phyloP scores from a whole-genome alignment of 2,888 invertebrate species.

The Pandemis heparana region DNA sequence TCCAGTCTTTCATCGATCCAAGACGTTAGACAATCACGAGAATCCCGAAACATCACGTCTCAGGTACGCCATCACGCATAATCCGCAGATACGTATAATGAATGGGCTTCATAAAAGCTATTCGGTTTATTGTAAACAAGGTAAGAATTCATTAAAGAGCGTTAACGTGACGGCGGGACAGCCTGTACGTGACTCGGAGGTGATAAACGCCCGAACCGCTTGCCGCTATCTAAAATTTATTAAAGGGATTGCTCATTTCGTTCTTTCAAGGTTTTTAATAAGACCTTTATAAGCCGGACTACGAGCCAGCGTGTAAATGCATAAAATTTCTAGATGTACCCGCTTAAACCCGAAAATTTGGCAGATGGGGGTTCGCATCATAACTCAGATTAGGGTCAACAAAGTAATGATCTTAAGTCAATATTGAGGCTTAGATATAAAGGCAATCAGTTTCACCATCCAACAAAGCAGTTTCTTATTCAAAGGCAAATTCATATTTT shows the following conservation, averaged over 20 bases:
- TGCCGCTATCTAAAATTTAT: slow-evolving; percentile 41
- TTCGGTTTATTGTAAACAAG: slow-evolving; percentile 79
- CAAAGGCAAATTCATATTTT: slow-evolving; percentile 14
- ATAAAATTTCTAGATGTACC: slow-evolving; percentile 17
- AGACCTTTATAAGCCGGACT: slow-evolving; percentile 39
- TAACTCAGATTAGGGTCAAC: background rate
- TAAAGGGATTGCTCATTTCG: slow-evolving; percentile 42
- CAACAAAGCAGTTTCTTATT: background rate
- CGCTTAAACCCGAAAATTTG: slow-evolving; percentile 9
- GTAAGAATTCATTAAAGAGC: slow-evolving; percentile 75
- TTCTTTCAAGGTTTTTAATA: slow-evolving; percentile 42
- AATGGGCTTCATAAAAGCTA: slow-evolving; percentile 75
- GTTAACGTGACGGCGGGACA: slow-evolving; percentile 56
- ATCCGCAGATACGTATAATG: slow-evolving; percentile 71
- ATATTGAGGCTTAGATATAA: background rate
- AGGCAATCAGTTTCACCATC: background rate
- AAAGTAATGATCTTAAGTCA: background rate
- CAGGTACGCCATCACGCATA: slow-evolving; percentile 70
- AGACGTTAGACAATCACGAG: slow-evolving; percentile 47
- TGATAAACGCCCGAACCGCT: slow-evolving; percentile 56
- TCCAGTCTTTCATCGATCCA: slow-evolving; percentile 21
- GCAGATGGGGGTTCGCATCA: background rate
- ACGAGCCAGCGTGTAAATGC: slow-evolving; percentile 20
- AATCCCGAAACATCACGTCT: slow-evolving; percentile 70
- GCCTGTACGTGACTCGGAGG: slow-evolving; percentile 72